Percentiles rank a stretch among this genome's conserved stretches.
Evolutionary conservation across 1,140 invertebrate species (phyloP).

Genomic region (Radopholus similis): DNA sequence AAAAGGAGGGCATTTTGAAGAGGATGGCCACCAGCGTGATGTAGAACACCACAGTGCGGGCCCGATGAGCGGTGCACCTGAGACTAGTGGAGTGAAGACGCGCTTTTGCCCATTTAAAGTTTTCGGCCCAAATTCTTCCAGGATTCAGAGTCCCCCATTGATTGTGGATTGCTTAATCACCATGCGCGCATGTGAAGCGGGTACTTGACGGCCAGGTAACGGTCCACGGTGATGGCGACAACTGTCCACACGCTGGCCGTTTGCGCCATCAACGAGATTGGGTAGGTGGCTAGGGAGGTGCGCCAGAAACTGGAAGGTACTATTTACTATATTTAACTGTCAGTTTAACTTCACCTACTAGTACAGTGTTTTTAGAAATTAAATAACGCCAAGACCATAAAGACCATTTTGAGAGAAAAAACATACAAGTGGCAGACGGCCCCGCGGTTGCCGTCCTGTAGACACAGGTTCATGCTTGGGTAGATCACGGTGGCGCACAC

Average conservation of each 20-base stretch:
- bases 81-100: neutral
- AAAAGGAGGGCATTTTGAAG: constrained; percentile 56
- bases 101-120: neutral
- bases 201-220: constrained; percentile 52
- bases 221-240: constrained; percentile 56
- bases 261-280: constrained; percentile 53
- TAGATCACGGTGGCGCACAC: constrained; percentile 53
- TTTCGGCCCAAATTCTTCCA: constrained; percentile 20
- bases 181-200: constrained; percentile 48
- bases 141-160: too few relatives aligned
- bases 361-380: too few relatives aligned
- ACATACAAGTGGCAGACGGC: constrained; percentile 53
- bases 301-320: too few relatives aligned
- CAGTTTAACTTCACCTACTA: too few relatives aligned
- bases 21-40: constrained; percentile 22
- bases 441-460: constrained; percentile 32
- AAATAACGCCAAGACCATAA: too few relatives aligned
- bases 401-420: too few relatives aligned
- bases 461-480: constrained; percentile 53
- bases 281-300: constrained; percentile 55
- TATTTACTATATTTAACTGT: too few relatives aligned
- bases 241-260: constrained; percentile 58
- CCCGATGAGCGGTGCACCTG: constrained; percentile 31
- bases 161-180: too few relatives aligned
- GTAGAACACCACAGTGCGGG: constrained; percentile 25